phyloP scores from a whole-genome alignment of 2,888 invertebrate genomes.

The Coenonympha glycerion region DNA sequence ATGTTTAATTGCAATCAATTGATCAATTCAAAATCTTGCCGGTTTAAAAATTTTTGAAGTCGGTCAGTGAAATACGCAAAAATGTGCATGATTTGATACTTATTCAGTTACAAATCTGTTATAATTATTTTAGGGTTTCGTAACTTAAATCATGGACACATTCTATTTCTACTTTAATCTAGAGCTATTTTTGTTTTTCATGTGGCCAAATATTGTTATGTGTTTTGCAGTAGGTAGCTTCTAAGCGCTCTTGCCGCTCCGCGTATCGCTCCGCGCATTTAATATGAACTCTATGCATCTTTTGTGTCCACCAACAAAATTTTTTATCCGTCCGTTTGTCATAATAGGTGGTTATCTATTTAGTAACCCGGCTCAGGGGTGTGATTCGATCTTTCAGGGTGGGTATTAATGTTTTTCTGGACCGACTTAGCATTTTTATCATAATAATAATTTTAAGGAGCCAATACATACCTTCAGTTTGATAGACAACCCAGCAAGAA shows the following conservation, averaged over 20 bases:
- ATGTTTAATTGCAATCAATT: no score
- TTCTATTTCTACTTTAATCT: no score
- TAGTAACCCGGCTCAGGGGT: slow-evolving; percentile 38
- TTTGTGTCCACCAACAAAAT: slow-evolving; percentile 40
- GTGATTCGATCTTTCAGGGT: slow-evolving; percentile 33
- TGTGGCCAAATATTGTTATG: no score
- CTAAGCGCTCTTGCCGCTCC: slow-evolving; percentile 16
- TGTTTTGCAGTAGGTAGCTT: no score
- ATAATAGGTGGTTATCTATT: slow-evolving; percentile 55
- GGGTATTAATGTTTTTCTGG: slow-evolving; percentile 3
- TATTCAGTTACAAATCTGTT: no score
- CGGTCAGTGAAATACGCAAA: no score
- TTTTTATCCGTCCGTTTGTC: slow-evolving; percentile 48
- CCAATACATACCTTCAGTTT: not conserved
- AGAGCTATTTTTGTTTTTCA: no score
- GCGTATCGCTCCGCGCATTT: slow-evolving; percentile 26
- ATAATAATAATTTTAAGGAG: not conserved
- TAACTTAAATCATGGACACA: no score
- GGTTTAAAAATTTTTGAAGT: no score
- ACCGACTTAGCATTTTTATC: slow-evolving; percentile 1
- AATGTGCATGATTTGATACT: no score
- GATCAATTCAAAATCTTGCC: no score
- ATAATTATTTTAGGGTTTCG: no score
- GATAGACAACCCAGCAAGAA: not conserved
- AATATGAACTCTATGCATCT: slow-evolving; percentile 16